These are phyloP conservation scores for Microtus californicus DNA, from an alignment of 2,797 vertebrate species.

Conservation along the genomic window DNA sequence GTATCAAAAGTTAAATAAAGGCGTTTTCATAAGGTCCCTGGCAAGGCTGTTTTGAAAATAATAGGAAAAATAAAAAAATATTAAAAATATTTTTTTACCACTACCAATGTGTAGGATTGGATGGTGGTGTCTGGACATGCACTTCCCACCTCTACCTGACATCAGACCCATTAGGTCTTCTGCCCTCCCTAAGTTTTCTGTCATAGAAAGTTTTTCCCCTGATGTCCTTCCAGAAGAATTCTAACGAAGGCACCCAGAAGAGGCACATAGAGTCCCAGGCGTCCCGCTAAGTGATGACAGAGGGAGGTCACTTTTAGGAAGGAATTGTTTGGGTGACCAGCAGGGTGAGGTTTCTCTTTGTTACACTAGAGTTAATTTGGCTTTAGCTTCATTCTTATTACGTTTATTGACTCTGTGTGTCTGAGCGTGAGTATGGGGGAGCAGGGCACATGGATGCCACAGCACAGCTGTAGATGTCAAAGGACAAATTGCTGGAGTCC, in stretches of 20 bases:
- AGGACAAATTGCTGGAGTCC: background rate
- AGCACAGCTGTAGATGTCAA: background rate
- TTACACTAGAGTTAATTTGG: background rate
- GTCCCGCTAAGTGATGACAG: background rate
- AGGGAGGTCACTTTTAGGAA: background rate
- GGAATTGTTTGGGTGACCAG: background rate
- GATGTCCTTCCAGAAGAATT: background rate
- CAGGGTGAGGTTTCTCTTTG: background rate
- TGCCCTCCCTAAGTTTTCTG: background rate
- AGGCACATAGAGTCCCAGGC: background rate
- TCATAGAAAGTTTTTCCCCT: background rate
- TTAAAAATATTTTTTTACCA: background rate
- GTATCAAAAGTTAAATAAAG: background rate
- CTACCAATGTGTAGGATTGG: background rate
- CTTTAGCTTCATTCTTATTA: background rate
- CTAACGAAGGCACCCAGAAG: background rate
- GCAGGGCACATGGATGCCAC: no score
- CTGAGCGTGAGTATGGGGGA: background rate
- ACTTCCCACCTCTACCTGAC: background rate
- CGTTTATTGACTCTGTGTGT: background rate
- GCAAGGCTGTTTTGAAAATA: background rate
- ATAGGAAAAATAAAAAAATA: background rate
- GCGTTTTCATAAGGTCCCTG: background rate
- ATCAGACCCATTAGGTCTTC: background rate
- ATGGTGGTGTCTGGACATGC: accelerated